These are phyloP conservation scores for Tichodroma muraria DNA, from an alignment of 2,113 vertebrate species.

Conservation along the genomic window DNA sequence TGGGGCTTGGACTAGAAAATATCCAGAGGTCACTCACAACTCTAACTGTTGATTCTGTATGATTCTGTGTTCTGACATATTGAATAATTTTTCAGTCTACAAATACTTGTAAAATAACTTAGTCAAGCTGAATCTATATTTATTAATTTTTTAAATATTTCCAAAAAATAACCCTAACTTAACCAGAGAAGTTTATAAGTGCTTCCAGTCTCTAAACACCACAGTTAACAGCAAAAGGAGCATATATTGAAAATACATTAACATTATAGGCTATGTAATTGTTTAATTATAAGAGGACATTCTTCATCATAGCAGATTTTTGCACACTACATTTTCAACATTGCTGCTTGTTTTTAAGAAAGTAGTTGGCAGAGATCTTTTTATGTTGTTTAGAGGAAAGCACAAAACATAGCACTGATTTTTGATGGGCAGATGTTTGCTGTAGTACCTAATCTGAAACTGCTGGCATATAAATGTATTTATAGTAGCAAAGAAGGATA, in stretches of 20 bases:
- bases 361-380: neutral
- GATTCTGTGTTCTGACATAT: neutral
- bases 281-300: neutral
- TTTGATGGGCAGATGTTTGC: neutral
- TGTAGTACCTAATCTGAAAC: neutral
- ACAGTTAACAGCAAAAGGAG: neutral
- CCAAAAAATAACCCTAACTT: neutral
- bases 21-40: neutral
- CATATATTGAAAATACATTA: neutral
- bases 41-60: neutral
- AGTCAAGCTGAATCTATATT: neutral
- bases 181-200: neutral
- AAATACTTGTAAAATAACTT: neutral
- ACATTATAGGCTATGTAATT: neutral
- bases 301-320: neutral
- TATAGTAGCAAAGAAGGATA: neutral
- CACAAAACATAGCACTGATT: neutral
- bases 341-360: neutral
- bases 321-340: neutral
- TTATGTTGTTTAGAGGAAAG: neutral
- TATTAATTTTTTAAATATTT: neutral
- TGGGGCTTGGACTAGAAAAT: neutral
- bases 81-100: neutral
- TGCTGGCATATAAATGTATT: neutral
- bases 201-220: neutral